These are phyloP conservation scores for Premnoplex brunnescens DNA, from an alignment of 2,797 vertebrate species.

Conservation along the genomic window DNA sequence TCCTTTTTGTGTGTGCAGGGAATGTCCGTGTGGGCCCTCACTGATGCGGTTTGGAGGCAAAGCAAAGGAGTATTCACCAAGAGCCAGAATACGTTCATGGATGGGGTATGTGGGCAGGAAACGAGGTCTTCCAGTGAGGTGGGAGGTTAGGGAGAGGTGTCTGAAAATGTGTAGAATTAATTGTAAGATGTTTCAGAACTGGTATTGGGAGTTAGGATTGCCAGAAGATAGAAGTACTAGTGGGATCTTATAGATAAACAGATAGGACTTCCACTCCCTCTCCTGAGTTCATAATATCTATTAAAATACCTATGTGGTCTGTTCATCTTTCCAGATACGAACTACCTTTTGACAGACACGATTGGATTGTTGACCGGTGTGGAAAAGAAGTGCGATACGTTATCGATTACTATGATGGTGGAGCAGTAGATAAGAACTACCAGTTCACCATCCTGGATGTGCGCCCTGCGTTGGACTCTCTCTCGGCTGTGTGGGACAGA, in stretches of 20 bases:
- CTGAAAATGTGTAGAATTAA: not conserved
- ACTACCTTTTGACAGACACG: slow-evolving; percentile 93
- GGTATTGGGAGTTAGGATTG: not conserved
- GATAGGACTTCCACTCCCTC: not conserved
- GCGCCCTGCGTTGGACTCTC: slow-evolving; percentile 91
- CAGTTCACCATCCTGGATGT: slow-evolving; percentile 94
- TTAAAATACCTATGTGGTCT: not conserved
- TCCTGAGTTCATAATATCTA: not conserved
- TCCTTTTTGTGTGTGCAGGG: slow-evolving; percentile 73
- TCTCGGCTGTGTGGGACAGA: slow-evolving; percentile 91
- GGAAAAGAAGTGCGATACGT: slow-evolving; percentile 93
- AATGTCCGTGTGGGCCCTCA: slow-evolving; percentile 92
- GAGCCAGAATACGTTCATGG: slow-evolving; percentile 91
- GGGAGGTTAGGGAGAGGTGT: not conserved
- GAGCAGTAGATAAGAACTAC: slow-evolving; percentile 85
- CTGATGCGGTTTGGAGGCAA: slow-evolving; percentile 93
- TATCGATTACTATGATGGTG: slow-evolving; percentile 95
- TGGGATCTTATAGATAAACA: not conserved
- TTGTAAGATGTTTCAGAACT: not conserved
- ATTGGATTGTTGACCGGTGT: slow-evolving; percentile 94
- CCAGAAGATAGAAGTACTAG: not conserved
- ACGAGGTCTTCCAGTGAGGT: not conserved
- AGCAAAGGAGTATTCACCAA: slow-evolving; percentile 91
- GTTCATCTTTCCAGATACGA: slow-evolving; percentile 83
- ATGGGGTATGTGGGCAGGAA: slow-evolving; percentile 85